Conservation (phyloP, 2,797 vertebrate genomes). For the Neopelma chrysocephalum region DNA sequence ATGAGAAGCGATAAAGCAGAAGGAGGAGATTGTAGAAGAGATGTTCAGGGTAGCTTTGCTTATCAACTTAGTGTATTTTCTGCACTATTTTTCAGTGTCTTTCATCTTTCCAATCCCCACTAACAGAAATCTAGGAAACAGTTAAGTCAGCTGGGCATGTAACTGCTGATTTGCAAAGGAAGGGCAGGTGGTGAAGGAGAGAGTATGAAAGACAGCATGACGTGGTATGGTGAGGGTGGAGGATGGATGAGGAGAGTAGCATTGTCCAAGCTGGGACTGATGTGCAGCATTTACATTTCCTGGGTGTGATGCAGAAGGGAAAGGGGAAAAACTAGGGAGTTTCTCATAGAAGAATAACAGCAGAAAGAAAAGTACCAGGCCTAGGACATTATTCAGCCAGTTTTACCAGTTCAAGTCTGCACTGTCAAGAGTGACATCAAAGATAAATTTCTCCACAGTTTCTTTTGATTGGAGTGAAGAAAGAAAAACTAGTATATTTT, state of each 20-base stretch:
- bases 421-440: background rate
- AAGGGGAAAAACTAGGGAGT: background rate
- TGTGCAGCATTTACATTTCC: background rate
- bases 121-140: background rate
- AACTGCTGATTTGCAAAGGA: background rate
- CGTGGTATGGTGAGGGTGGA: background rate
- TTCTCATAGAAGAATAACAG: background rate
- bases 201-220: background rate
- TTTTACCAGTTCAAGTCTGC: background rate
- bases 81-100: background rate
- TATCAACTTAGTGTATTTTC: background rate
- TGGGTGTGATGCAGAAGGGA: background rate
- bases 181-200: background rate
- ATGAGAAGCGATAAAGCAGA: background rate
- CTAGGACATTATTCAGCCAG: background rate
- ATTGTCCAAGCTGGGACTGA: background rate
- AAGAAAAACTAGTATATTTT: background rate
- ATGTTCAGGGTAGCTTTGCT: background rate
- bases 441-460: background rate
- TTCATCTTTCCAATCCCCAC: background rate
- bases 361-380: background rate
- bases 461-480: background rate
- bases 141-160: background rate
- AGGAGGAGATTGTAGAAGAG: background rate
- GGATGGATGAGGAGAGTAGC: background rate